Evolutionary conservation across 2,888 invertebrate species (phyloP), one percentile per base, ranked within the genome.

Genomic region (Caenorhabditis macrosperma): DNA sequence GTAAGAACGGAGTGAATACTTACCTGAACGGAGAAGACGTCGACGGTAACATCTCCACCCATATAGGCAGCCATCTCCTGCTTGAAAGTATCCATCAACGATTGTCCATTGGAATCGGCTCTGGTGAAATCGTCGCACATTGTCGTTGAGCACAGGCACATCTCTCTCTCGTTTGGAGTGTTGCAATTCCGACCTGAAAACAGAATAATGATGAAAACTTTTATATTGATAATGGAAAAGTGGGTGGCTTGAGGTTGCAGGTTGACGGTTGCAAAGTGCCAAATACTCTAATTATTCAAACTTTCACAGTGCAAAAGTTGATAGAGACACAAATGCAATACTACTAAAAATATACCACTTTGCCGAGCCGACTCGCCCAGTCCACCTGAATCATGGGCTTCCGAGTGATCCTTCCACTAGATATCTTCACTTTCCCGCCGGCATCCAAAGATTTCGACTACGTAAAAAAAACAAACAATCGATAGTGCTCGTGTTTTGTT

Each of bases 11-110:
- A 15, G 3, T 44, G 17, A 35, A 55, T 30, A 41, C 46, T 57
- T 10, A 91, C 90, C 91, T 97, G 96, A 17, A 99, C 96, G 91
- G 97, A 97, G 91, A 99, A 98, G 69, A 99, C 94, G 88, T 97
- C 96, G 17, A 99, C 95, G 91, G 96, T 95, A 9, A 84, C 83
- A 38, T 71, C 71, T 22, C 86, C 85, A 12, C 82, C 85, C 60
- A 97, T 93, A 84, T 96, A 93, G 90, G 95, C 94, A 0, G 95
- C 93, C 94, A 97, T 93, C 91, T 96, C 82, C 30, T 81, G 81
- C 46, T 77, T 78, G 83, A 87, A 86, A 2, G 69, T 61, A 20
- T 81, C 79, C 78, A 83, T 59, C 64, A 85, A 64, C n/a, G 83
- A 83, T 26, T 69, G 59, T 55, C 85, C 87, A 35, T 82, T 82